Conservation (phyloP, 2,113 vertebrate species). For the Ammodytes marinus region DNA sequence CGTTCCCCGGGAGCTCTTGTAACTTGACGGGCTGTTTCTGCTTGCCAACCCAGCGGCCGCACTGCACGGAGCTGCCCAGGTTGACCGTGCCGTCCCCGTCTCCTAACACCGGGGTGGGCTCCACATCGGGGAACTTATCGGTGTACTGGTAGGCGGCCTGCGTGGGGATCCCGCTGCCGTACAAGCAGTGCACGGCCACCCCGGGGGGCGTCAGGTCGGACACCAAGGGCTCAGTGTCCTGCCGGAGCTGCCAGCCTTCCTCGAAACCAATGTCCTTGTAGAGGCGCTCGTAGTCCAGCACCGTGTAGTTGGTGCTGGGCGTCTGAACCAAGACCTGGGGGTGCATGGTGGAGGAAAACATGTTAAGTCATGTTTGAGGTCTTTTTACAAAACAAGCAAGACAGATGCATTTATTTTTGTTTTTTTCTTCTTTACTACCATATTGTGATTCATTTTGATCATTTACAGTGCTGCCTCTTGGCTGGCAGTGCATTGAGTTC, state of each 20-base stretch:
- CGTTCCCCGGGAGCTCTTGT: conserved; percentile 88
- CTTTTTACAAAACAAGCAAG: background rate
- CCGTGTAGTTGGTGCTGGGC: conserved; percentile 91
- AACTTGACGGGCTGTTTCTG: conserved; percentile 88
- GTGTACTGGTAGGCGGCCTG: conserved; percentile 89
- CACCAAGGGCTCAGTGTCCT: conserved; percentile 91
- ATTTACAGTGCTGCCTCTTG: background rate
- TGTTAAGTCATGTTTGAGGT: no score
- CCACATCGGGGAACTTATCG: conserved; percentile 89
- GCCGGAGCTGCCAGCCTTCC: conserved; percentile 94
- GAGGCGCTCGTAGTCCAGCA: conserved; percentile 89
- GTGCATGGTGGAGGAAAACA: background rate
- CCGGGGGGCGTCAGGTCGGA: conserved; percentile 85
- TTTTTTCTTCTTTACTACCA: no score
- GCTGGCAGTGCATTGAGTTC: background rate
- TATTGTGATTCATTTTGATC: background rate
- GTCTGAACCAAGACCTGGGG: conserved; percentile 88
- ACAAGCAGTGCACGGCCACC: conserved; percentile 92
- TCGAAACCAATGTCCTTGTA: conserved; percentile 91
- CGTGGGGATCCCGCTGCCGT: conserved; percentile 89
- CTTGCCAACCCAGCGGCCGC: conserved; percentile 85
- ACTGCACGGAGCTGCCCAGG: conserved; percentile 89
- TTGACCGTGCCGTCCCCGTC: conserved; percentile 97
- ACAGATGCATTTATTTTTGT: no score
- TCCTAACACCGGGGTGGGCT: conserved; percentile 88